phyloP scores from a whole-genome alignment of 2,113 vertebrate genomes.

The Thamnophis sirtalis region DNA sequence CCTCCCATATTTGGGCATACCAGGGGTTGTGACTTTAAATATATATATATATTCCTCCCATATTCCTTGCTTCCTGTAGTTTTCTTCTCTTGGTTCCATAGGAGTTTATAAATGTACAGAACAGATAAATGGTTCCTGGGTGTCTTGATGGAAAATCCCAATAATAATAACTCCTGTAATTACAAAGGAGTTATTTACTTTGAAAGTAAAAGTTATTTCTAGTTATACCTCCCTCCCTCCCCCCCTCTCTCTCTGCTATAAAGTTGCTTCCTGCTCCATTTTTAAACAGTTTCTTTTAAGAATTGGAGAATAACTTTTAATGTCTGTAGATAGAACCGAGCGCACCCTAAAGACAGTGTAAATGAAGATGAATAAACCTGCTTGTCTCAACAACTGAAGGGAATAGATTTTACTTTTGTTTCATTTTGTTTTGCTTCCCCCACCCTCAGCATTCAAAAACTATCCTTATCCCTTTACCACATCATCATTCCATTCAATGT shows the following conservation, averaged over 20 bases:
- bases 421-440: not conserved
- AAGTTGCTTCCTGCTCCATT: not conserved
- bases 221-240: not conserved
- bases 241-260: not conserved
- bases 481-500: not conserved
- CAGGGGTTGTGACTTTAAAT: too few relatives aligned
- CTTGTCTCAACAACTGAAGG: not conserved
- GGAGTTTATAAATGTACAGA: constrained; percentile 19
- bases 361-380: not conserved
- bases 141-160: constrained; percentile 7
- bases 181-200: constrained; percentile 22
- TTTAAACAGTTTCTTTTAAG: constrained; percentile 5
- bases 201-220: not conserved
- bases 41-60: too few relatives aligned
- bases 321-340: not conserved
- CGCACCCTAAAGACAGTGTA: not conserved
- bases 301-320: not conserved
- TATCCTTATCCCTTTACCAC: not conserved
- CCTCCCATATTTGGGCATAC: too few relatives aligned
- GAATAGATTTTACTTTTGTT: not conserved
- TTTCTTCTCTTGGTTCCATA: constrained; percentile 18
- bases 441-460: not conserved
- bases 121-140: constrained; percentile 7
- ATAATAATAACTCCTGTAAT: not conserved
- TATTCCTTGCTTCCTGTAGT: constrained; percentile 5